Base-by-base conservation (phyloP, 2,888 invertebrate genomes). In the Epinotia ramella region DNA sequence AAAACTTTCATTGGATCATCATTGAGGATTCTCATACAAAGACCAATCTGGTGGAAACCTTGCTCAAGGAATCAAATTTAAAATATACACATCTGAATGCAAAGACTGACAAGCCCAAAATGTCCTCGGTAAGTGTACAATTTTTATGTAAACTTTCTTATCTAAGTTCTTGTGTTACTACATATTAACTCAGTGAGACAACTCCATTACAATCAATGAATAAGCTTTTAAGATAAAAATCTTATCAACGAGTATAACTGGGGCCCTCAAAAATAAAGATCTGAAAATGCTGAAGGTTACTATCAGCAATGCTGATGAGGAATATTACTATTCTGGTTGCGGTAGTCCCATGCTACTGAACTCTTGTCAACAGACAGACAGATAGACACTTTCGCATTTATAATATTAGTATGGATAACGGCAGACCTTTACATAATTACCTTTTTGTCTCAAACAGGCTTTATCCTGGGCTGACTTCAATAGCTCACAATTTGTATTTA, bases 1-100 rank as follows among this genome's bases (percentile, higher is more conserved):
- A 97, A 78, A 97, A 98, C 88, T 95, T 99, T 76, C 97, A 98
- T 87, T 99, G 99, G 99, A 96, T 99, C 80, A 94, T 99, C 60
- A 96, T 99, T 46, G 99, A 99, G 93, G 99, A 99, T 90, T 95
- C 98, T 0, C 93, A 94, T 18, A 88, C 89, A 9, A 97, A 96
- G 86, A 97, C 97, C 1, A 88, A 91, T 28, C 93, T 98, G 73
- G 98, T 99, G 3, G 95, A 95, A 7, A 96, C 96, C 78, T 93
- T 98, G 28, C 92, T 99, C 18, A 91, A 94, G 75, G 95, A 96
- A 64, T 96, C 96, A 59, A 95, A 95, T 13, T 87, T 98, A 28
- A 95, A 95, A 73, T 96, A 96, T 84, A 96, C 97, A 49, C 96
- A 96, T 86, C 91, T 96, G 57, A 91, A 95, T 85, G 93, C 95